A percentile compares a stretch with the other conserved stretches of the same genome.
Conservation (phyloP, 2,888 invertebrate species). For the Neoscelio sp. region DNA sequence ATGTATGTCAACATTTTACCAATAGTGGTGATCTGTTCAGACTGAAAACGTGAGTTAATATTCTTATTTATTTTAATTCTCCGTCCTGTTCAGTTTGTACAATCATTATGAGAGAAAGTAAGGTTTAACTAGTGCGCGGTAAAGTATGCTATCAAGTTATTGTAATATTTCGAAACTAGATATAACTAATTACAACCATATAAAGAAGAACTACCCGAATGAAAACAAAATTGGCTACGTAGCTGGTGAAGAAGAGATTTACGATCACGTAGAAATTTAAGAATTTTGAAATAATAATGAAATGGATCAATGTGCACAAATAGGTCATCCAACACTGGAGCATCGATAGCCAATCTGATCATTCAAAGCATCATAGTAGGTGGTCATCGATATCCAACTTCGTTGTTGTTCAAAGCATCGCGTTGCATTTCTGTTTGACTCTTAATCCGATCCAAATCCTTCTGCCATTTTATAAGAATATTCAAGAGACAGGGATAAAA, state of each 20-base stretch:
- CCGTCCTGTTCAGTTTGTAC: too few species aligned
- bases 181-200: too few species aligned
- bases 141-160: too few species aligned
- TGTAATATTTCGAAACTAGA: too few species aligned
- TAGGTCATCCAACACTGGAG: constrained; percentile 35
- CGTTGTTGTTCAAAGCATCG: constrained; percentile 15
- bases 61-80: too few species aligned
- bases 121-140: too few species aligned
- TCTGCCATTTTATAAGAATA: constrained; percentile 17
- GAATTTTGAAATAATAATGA: constrained; percentile 32
- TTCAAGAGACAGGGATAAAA: neutral
- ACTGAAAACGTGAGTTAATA: too few species aligned
- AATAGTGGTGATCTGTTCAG: too few species aligned
- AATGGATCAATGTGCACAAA: constrained; percentile 49
- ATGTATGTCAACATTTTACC: too few species aligned
- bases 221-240: neutral
- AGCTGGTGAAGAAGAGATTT: neutral
- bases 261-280: neutral
- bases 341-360: constrained; percentile 44
- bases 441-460: constrained; percentile 9
- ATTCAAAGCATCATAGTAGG: constrained; percentile 27
- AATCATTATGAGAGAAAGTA: too few species aligned
- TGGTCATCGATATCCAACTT: constrained; percentile 33
- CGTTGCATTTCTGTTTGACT: constrained; percentile 25
- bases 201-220: too few species aligned